phyloP scores from a whole-genome alignment of 2,113 vertebrate genomes.

The Siphamia tubifer region DNA sequence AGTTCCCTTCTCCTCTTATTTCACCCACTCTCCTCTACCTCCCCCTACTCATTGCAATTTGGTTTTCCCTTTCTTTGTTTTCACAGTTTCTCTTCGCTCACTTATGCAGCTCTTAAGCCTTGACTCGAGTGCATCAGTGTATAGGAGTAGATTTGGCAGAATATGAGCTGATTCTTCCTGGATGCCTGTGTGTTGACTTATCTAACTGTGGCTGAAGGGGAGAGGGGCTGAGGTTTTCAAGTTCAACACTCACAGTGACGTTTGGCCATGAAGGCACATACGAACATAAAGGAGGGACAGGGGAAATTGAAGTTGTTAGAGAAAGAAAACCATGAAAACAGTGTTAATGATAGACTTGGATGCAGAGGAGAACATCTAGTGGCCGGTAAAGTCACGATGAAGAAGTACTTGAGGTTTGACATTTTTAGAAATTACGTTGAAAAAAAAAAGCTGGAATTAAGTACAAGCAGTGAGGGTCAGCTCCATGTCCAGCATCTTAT shows the following conservation, averaged over 20 bases:
- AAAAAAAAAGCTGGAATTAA: background rate
- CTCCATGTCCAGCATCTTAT: slow-evolving; percentile 11
- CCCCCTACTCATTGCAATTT: slow-evolving; percentile 10
- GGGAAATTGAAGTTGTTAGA: background rate
- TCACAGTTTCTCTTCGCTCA: background rate
- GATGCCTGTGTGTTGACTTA: slow-evolving; percentile 69
- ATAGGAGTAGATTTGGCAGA: slow-evolving; percentile 59
- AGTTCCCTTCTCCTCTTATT: slow-evolving; percentile 31
- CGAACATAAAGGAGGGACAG: background rate
- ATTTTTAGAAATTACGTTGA: background rate
- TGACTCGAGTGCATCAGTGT: slow-evolving; percentile 29
- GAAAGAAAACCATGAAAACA: background rate
- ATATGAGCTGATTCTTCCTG: slow-evolving; percentile 62
- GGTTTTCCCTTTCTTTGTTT: slow-evolving; percentile 5
- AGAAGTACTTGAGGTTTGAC: background rate
- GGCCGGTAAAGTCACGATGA: background rate
- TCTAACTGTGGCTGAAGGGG: slow-evolving; percentile 62
- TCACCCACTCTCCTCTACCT: slow-evolving; percentile 6
- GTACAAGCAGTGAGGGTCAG: background rate
- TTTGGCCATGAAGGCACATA: slow-evolving; percentile 14
- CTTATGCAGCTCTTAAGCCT: slow-evolving; percentile 4
- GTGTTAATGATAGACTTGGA: background rate
- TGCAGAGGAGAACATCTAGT: background rate
- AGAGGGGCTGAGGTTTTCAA: slow-evolving; percentile 51
- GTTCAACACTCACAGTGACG: slow-evolving; percentile 14